phyloP scores from a whole-genome alignment of 2,888 invertebrate species.

The Myopa tessellatipennis region DNA sequence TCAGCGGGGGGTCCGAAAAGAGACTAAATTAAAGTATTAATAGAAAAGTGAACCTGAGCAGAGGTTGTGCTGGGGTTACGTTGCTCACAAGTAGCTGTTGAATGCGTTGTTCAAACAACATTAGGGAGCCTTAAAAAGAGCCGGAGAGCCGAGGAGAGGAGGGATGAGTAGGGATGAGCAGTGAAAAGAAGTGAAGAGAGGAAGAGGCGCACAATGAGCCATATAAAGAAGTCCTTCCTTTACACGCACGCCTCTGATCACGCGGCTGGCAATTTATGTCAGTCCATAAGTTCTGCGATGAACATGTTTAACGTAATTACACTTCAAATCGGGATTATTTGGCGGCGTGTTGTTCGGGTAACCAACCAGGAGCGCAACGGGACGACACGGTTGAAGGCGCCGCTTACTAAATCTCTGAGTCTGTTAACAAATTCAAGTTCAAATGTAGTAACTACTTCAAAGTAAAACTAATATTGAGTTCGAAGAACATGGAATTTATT shows the following conservation, averaged over 20 bases:
- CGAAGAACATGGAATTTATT: too few relatives aligned
- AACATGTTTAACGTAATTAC: conserved; percentile 39
- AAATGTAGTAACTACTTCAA: too few relatives aligned
- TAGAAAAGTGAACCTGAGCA: not conserved
- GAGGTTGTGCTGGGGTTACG: not conserved
- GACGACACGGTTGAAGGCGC: not conserved
- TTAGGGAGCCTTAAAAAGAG: not conserved
- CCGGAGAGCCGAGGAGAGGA: not conserved
- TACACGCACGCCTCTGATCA: not conserved
- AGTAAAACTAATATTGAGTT: too few relatives aligned
- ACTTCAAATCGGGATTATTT: conserved; percentile 27
- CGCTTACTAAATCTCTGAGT: not conserved
- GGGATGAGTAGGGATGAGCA: not conserved
- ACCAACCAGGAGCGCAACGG: not conserved
- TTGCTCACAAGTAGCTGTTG: conserved; percentile 19
- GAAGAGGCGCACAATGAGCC: not conserved
- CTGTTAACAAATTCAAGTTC: not conserved
- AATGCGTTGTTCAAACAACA: not conserved
- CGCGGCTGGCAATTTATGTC: conserved; percentile 23
- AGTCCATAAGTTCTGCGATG: conserved; percentile 27
- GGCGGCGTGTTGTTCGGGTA: not conserved
- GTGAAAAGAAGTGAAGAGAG: not conserved
- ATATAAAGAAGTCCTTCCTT: not conserved
- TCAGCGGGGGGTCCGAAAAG: conserved; percentile 27
- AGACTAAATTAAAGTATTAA: conserved; percentile 18